A percentile compares a stretch with the other conserved stretches of the same genome.
Conservation (phyloP, 2,113 vertebrate species). For the Zapornia atra region DNA sequence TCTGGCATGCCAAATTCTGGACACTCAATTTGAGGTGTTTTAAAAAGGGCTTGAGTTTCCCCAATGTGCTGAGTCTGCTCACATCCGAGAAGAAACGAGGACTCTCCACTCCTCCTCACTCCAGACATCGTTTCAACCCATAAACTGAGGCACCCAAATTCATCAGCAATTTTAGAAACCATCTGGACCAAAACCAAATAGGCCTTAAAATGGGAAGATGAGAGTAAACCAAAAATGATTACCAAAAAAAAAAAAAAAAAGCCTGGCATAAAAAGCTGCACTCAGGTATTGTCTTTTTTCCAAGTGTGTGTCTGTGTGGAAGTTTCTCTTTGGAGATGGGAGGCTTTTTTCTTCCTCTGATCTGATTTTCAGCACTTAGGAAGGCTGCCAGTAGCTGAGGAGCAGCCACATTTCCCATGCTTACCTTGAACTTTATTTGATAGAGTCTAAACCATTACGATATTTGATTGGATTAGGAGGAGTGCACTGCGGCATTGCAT, state of each 20-base stretch:
- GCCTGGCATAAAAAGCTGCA: neutral
- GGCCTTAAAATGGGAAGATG: neutral
- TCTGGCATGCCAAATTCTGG: neutral
- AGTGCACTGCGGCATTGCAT: conserved; percentile 8
- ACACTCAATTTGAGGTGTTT: neutral
- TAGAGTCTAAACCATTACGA: neutral
- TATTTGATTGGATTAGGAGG: conserved; percentile 21
- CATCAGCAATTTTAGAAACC: neutral
- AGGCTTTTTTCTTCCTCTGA: neutral
- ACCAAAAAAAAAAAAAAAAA: neutral
- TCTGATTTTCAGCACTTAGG: conserved; percentile 27
- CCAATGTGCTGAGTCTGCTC: neutral
- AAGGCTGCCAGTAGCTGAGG: conserved; percentile 39
- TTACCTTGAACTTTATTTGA: conserved; percentile 46
- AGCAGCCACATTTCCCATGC: conserved; percentile 20
- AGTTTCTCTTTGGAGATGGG: neutral
- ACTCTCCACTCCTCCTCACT: neutral
- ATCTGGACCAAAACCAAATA: neutral
- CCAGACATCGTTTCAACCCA: neutral
- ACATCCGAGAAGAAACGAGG: neutral
- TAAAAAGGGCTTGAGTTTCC: neutral
- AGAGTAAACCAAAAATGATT: neutral
- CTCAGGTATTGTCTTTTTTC: neutral
- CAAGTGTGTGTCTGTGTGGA: neutral
- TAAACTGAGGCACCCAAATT: neutral